Base-by-base conservation (phyloP, 1,140 invertebrate genomes). In the Papilio aristodemus region DNA sequence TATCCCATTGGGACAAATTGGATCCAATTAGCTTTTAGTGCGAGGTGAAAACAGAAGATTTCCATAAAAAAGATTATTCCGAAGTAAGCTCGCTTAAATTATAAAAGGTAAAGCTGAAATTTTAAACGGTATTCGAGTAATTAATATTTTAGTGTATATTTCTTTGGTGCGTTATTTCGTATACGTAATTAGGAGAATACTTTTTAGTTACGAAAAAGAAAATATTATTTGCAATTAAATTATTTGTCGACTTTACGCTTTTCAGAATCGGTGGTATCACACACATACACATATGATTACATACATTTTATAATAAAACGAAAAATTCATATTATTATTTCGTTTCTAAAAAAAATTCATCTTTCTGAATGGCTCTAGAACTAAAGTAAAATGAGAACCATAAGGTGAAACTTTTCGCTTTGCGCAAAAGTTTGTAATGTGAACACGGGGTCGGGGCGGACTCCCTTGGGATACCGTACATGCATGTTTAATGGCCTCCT, bases 401-500 rank as follows among this genome's bases (percentile, higher is more conserved):
- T 84, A 75, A 77, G 63, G 70, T 36, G 32, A 79, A 89, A 89
- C 80, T 86, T 89, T 85, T 86, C 84, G 83, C 82, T 84, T 86
- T 86, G 84, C 78, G 74, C 69, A 67, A 79, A 88, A 87, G 78
- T 85, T 82, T 86, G 73, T 78, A 74, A 82, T 82, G 80, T 78
- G 82, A 85, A 86, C 78, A 80, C 63, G 79, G 75, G 79, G 75
- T 72, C 76, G 74, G 78, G 78, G 82, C 72, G 73, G 70, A 58
- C 74, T 80, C 84, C 82, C 82, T 75, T 66, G 83, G 80, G 84
- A 81, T 74, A 70, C 70, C 71, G 75, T 73, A 81, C 84, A 86
- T 90, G 82, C 84, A 90, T 86, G 81, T 87, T 89, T 89, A 87
- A 90, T 90, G 79, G 79, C 81, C 79, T 85, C 84, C 82, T 86